A percentile compares a stretch with the other conserved stretches of the same genome.
Evolutionary conservation across 2,888 invertebrate species (phyloP).

Genomic region (Mythimna loreyi): DNA sequence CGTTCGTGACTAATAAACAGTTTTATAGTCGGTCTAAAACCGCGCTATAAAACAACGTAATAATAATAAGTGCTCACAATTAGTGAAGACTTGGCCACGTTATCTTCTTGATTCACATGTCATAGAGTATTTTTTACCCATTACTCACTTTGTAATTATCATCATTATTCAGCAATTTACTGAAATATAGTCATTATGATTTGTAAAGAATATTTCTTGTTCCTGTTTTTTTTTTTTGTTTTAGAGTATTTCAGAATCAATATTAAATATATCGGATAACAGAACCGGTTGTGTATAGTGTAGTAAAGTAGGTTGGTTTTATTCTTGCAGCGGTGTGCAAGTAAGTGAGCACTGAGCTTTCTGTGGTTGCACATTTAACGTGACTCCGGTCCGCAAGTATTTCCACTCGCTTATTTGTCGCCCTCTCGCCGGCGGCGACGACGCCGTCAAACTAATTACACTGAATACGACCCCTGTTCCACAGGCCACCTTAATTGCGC

Average conservation of each 20-base stretch:
- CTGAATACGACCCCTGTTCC: constrained; percentile 79
- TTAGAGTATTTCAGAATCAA: neutral
- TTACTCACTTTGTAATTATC: constrained; percentile 20
- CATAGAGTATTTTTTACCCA: constrained; percentile 15
- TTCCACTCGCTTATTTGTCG: constrained; percentile 79
- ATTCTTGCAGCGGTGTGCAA: constrained; percentile 15
- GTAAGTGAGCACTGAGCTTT: constrained; percentile 14
- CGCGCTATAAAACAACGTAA: constrained; percentile 77
- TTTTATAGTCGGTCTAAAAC: constrained; percentile 77
- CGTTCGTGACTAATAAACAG: constrained; percentile 81
- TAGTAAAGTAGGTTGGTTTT: neutral
- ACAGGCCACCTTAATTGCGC: constrained; percentile 86
- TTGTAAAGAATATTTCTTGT: constrained; percentile 41
- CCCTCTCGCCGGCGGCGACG: constrained; percentile 73
- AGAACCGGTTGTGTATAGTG: constrained; percentile 38
- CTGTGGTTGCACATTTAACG: constrained; percentile 68
- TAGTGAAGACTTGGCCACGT: constrained; percentile 48
- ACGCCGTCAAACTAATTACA: constrained; percentile 87
- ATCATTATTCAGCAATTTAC: constrained; percentile 36
- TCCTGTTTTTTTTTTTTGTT: neutral
- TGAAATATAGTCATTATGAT: neutral
- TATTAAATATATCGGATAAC: neutral
- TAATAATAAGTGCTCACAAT: constrained; percentile 70
- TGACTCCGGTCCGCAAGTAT: constrained; percentile 65
- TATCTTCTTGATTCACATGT: constrained; percentile 70